Conservation (phyloP, 2,888 invertebrate species). For the Tachina fera region DNA sequence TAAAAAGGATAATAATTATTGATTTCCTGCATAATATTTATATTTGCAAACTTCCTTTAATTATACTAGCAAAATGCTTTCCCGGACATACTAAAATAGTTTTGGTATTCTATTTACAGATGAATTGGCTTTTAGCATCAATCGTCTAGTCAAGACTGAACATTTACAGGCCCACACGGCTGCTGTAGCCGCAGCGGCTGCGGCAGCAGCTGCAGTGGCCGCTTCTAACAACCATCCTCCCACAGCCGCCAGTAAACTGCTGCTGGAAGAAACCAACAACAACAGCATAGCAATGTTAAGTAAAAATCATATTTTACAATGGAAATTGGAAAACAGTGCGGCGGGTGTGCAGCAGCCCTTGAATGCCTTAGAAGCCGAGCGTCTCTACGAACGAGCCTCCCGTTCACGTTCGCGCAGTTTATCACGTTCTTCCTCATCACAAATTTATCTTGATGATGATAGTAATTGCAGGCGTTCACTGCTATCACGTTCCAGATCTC, state of each 20-base stretch:
- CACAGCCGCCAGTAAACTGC: constrained; percentile 40
- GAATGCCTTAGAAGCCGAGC: constrained; percentile 68
- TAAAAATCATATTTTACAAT: constrained; percentile 79
- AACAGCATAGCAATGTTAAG: constrained; percentile 81
- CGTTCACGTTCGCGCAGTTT: constrained; percentile 80
- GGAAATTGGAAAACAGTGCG: constrained; percentile 72
- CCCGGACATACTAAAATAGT: neutral
- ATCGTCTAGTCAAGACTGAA: constrained; percentile 87
- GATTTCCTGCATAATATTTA: too few species aligned
- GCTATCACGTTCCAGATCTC: constrained; percentile 78
- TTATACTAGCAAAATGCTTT: neutral
- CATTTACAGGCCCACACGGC: constrained; percentile 84
- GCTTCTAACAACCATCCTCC: constrained; percentile 62
- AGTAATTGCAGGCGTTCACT: constrained; percentile 73
- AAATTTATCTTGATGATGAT: constrained; percentile 80
- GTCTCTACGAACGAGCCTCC: constrained; percentile 75
- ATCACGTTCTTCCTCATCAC: constrained; percentile 75
- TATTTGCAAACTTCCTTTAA: neutral
- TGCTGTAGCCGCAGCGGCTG: constrained; percentile 84
- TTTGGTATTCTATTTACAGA: constrained; percentile 84
- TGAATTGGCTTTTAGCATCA: constrained; percentile 92
- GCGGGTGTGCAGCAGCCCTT: constrained; percentile 41
- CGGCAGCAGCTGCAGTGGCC: constrained; percentile 83
- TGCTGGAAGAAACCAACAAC: constrained; percentile 80
- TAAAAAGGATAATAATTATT: too few species aligned